Conservation (phyloP, 2,797 vertebrate species). For the Hapalemur alaotrensis region DNA sequence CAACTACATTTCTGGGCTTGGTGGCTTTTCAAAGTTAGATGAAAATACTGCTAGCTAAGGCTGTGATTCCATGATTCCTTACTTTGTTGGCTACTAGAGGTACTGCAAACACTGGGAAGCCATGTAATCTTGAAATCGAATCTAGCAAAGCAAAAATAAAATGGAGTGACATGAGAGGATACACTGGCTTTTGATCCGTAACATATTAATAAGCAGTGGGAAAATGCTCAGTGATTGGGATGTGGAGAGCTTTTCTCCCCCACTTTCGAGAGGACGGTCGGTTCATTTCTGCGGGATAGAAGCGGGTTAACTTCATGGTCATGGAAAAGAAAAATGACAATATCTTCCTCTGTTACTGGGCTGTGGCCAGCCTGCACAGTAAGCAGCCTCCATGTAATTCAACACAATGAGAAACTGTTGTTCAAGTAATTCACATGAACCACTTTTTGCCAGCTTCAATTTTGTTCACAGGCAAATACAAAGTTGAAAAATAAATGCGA, state of each 20-base stretch:
- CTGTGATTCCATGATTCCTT: not conserved
- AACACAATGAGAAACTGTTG: conserved; percentile 68
- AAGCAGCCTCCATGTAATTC: conserved; percentile 21
- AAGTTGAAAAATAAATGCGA: conserved; percentile 57
- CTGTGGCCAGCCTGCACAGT: conserved; percentile 58
- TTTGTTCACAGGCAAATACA: conserved; percentile 62
- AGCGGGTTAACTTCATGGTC: conserved; percentile 41
- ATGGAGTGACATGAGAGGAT: not conserved
- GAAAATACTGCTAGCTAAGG: not conserved
- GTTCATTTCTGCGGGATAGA: not conserved
- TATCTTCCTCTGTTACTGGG: conserved; percentile 48
- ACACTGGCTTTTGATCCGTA: not conserved
- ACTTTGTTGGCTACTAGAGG: not conserved
- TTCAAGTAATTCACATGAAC: conserved; percentile 57
- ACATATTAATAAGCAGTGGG: not conserved
- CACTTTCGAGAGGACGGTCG: not conserved
- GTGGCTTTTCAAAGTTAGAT: not conserved
- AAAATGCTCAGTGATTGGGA: not conserved
- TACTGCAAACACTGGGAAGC: not conserved
- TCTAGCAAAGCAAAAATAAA: not conserved
- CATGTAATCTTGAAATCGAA: not conserved
- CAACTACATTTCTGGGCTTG: not conserved
- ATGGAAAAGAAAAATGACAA: not conserved
- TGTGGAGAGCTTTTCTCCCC: not conserved
- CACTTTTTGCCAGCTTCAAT: conserved; percentile 57